Percentiles rank a stretch among this genome's conserved stretches.
phyloP scores from a whole-genome alignment of 2,797 vertebrate genomes.

The Xerus rutilus region DNA sequence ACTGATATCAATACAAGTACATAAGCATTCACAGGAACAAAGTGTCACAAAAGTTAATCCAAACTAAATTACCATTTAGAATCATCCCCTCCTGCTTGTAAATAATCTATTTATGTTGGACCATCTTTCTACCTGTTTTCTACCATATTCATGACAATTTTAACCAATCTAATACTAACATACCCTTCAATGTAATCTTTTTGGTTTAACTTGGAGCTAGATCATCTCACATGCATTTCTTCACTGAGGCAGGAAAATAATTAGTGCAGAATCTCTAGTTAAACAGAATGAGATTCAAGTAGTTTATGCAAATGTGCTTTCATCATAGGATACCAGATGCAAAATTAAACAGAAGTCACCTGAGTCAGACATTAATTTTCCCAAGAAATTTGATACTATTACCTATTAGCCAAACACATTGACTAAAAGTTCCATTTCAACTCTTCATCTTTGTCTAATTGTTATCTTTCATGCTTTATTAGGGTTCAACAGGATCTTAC shows the following conservation, averaged over 20 bases:
- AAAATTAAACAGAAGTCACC: conserved; percentile 78
- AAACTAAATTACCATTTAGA: conserved; percentile 6
- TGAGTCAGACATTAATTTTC: conserved; percentile 71
- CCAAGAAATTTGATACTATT: conserved; percentile 57
- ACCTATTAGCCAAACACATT: conserved; percentile 16
- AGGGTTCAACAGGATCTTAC: background rate
- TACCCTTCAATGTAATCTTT: conserved; percentile 39
- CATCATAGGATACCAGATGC: conserved; percentile 73
- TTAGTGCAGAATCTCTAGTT: conserved; percentile 72
- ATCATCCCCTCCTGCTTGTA: background rate
- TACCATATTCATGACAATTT: conserved; percentile 17
- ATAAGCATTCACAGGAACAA: background rate
- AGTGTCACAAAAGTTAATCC: conserved; percentile 32
- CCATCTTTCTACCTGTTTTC: background rate
- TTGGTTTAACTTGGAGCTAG: conserved; percentile 28
- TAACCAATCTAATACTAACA: conserved; percentile 38
- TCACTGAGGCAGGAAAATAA: conserved; percentile 74
- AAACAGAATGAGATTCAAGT: conserved; percentile 74
- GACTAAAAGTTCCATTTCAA: conserved; percentile 54
- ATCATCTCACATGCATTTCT: conserved; percentile 54
- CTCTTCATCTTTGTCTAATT: background rate
- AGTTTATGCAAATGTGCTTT: conserved; percentile 79
- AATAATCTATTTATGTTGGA: background rate
- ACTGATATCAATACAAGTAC: background rate
- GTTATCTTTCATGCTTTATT: background rate